phyloP scores from a whole-genome alignment of 2,113 vertebrate genomes.

The Myodes glareolus region DNA sequence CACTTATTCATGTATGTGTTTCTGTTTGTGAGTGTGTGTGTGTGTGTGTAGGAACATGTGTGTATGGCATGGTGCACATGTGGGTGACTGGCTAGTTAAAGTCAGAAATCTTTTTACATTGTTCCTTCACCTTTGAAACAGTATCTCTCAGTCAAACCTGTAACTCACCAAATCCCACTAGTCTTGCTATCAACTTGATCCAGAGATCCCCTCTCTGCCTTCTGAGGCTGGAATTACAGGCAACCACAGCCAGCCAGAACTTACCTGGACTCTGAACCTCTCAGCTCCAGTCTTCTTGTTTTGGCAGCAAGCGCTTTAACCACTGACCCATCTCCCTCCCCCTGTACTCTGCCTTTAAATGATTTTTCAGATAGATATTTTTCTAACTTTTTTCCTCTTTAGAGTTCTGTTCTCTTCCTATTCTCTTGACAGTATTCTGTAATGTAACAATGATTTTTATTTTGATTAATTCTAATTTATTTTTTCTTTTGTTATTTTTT shows the following conservation, averaged over 20 bases:
- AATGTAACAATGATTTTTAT: background rate
- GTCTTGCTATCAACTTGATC: background rate
- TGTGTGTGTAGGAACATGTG: background rate
- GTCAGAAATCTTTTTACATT: background rate
- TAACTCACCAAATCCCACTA: background rate
- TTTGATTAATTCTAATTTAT: background rate
- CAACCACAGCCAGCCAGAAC: background rate
- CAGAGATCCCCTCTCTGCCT: background rate
- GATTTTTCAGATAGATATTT: background rate
- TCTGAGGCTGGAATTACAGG: too few relatives aligned
- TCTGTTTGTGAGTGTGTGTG: background rate
- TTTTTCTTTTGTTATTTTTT: conserved; percentile 45
- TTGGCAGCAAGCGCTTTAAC: background rate
- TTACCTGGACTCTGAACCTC: background rate
- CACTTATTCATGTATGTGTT: background rate
- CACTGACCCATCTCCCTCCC: rapidly evolving
- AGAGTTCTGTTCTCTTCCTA: conserved; percentile 9
- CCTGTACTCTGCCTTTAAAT: background rate
- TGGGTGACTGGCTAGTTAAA: background rate
- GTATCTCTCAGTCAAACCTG: background rate
- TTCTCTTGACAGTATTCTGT: conserved; percentile 1
- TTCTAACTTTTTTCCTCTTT: conserved; percentile 5
- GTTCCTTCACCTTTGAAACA: background rate
- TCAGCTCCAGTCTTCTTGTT: too few relatives aligned
- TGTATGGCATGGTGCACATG: too few relatives aligned